A percentile compares a stretch with the other conserved stretches of the same genome.
Conservation (phyloP, 2,888 invertebrate species). For the Chirona hameri region DNA sequence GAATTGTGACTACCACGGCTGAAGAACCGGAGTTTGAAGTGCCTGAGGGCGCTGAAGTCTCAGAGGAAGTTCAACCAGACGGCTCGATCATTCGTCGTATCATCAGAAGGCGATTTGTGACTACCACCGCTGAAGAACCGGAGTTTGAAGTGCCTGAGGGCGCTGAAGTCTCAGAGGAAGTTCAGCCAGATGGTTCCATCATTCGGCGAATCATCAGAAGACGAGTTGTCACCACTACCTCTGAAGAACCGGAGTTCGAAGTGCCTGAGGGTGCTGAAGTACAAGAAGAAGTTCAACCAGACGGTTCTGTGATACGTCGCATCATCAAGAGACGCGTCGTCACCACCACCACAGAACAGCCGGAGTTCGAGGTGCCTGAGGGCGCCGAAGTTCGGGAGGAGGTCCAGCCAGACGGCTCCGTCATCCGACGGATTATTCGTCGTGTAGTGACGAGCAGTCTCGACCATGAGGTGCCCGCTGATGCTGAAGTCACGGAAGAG, state of each 20-base stretch:
- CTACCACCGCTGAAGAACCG: not conserved
- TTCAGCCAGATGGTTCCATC: not conserved
- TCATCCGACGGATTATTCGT: not conserved
- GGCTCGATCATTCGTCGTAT: not conserved
- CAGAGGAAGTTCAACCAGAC: not conserved
- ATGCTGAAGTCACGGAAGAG: conserved; percentile 1
- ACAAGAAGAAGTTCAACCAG: not conserved
- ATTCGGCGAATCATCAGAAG: not conserved
- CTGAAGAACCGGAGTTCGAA: not conserved
- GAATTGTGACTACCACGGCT: not conserved
- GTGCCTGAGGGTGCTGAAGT: conserved; percentile 8
- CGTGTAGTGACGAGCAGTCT: not conserved
- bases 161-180: not conserved
- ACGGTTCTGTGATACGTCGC: not conserved
- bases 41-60: not conserved
- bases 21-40: not conserved
- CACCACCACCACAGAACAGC: not conserved
- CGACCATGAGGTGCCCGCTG: not conserved
- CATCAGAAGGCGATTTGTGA: not conserved
- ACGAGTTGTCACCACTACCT: not conserved
- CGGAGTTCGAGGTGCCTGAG: not conserved
- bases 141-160: conserved; percentile 4
- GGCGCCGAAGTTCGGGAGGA: not conserved
- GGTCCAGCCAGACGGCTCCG: not conserved
- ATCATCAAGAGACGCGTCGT: not conserved